These are phyloP conservation scores for Drosophila pullipes DNA, from an alignment of 2,888 invertebrate species.

Conservation along the genomic window DNA sequence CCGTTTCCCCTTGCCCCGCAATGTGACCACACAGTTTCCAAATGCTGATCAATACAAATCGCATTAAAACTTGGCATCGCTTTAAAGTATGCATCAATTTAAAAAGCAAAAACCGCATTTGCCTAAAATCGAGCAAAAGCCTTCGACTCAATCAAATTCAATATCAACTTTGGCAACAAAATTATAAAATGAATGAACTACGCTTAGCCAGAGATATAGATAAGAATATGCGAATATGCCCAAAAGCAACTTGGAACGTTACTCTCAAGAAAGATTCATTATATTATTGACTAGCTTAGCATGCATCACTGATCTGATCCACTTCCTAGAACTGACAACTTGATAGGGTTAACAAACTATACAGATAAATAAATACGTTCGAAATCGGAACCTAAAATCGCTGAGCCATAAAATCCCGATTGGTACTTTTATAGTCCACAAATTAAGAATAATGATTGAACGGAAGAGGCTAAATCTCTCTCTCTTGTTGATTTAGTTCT, in stretches of 20 bases:
- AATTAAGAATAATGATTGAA: neutral
- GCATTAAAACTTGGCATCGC: constrained; percentile 21
- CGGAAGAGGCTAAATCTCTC: neutral
- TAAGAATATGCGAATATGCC: neutral
- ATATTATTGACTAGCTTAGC: neutral
- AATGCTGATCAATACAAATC: constrained; percentile 43
- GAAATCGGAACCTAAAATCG: neutral
- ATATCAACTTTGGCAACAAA: constrained; percentile 25
- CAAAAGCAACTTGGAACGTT: too few relatives aligned
- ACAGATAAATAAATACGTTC: neutral
- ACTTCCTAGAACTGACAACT: neutral
- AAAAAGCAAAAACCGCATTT: neutral
- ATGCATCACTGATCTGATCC: neutral
- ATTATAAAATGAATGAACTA: constrained; percentile 28
- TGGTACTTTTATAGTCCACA: neutral
- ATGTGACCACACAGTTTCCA: neutral
- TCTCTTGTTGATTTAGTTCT: too few relatives aligned
- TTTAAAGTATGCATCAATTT: constrained; percentile 10
- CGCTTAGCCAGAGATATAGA: neutral
- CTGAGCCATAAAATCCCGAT: neutral
- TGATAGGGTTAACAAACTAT: neutral
- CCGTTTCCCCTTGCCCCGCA: neutral
- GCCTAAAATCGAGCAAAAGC: neutral
- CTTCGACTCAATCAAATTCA: neutral
- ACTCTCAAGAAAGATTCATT: neutral